Evolutionary conservation across 2,888 invertebrate genomes (phyloP).

Genomic region (Belgica antarctica): DNA sequence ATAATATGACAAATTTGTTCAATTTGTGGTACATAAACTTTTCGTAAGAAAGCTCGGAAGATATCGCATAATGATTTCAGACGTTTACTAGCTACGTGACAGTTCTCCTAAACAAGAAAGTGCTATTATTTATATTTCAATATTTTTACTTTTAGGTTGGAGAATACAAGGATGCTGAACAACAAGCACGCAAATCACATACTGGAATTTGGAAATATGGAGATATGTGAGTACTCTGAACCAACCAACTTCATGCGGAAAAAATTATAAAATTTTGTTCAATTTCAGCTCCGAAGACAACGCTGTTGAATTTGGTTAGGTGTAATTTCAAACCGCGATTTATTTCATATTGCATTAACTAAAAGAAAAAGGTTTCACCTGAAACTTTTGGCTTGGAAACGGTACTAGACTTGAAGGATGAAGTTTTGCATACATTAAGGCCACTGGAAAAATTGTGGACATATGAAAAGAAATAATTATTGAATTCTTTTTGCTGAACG

Average conservation of each 20-base stretch:
- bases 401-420: neutral
- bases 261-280: neutral
- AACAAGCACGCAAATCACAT: constrained; percentile 80
- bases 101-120: neutral
- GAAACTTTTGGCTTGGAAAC: neutral
- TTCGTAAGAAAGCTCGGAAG: neutral
- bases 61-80: neutral
- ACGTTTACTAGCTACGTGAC: constrained; percentile 3
- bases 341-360: neutral
- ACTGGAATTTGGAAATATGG: constrained; percentile 96
- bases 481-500: no score
- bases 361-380: neutral
- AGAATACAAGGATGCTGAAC: constrained; percentile 83
- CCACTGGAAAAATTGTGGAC: neutral
- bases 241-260: neutral
- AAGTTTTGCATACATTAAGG: neutral
- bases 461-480: neutral
- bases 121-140: no score
- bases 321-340: neutral
- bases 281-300: constrained; percentile 36
- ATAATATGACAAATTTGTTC: constrained; percentile 24
- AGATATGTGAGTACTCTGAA: constrained; percentile 64
- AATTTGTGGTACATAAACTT: constrained; percentile 8
- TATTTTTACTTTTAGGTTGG: constrained; percentile 58
- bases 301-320: constrained; percentile 31